A percentile compares a stretch with the other conserved stretches of the same genome.
These are phyloP conservation scores for Anarsia innoxiella DNA, from an alignment of 2,888 invertebrate species.

Conservation along the genomic window DNA sequence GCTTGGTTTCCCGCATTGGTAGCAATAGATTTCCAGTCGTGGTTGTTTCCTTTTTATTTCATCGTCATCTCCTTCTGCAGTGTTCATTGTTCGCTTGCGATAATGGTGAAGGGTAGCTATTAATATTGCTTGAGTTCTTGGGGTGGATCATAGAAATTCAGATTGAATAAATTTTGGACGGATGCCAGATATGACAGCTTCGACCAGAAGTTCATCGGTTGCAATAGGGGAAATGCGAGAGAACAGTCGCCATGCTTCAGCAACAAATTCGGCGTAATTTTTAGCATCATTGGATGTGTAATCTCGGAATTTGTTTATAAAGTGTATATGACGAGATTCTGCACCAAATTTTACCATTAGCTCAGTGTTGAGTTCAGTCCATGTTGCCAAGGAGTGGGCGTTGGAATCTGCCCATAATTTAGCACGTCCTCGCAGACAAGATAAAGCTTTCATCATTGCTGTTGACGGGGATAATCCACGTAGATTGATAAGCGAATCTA, in stretches of 20 bases:
- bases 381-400: constrained; percentile 13
- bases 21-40: too few relatives aligned
- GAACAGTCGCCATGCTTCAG: constrained; percentile 14
- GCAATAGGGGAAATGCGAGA: constrained; percentile 13
- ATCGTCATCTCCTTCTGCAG: too few relatives aligned
- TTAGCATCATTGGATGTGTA: constrained; percentile 16
- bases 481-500: constrained; percentile 11
- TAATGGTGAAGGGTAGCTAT: constrained; percentile 12
- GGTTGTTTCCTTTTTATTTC: constrained; percentile 13
- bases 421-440: constrained; percentile 15
- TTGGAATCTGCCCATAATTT: constrained; percentile 17
- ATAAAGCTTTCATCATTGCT: constrained; percentile 11
- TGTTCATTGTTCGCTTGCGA: too few relatives aligned
- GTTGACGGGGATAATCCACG: constrained; percentile 7
- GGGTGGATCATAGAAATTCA: constrained; percentile 15
- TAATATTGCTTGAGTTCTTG: constrained; percentile 12
- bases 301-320: constrained; percentile 14
- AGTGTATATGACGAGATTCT: constrained; percentile 16
- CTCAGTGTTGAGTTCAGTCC: constrained; percentile 14
- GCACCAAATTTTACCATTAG: constrained; percentile 17
- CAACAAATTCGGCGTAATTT: constrained; percentile 14
- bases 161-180: constrained; percentile 16
- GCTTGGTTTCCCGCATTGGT: too few relatives aligned
- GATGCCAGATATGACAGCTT: constrained; percentile 16
- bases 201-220: constrained; percentile 14